These are phyloP conservation scores for Cebidichthys violaceus DNA, from an alignment of 2,113 vertebrate species.

Conservation along the genomic window DNA sequence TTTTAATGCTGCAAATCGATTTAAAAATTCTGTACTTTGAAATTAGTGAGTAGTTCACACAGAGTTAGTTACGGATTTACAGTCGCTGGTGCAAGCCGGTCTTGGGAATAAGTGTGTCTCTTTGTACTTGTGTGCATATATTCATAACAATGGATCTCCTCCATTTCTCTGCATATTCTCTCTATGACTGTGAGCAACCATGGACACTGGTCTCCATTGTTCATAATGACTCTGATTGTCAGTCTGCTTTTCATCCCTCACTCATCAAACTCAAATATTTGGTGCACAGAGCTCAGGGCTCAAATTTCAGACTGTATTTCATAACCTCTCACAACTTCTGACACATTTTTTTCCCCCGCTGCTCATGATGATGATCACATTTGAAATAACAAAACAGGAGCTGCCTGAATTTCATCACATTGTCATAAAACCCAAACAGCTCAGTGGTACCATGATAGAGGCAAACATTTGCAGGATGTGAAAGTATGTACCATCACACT, in stretches of 20 bases:
- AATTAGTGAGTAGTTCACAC: background rate
- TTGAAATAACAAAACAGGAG: background rate
- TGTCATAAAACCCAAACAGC: slow-evolving; percentile 49
- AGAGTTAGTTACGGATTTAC: background rate
- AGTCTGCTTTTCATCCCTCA: slow-evolving; percentile 37
- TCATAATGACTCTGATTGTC: slow-evolving; percentile 16
- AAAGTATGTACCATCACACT: background rate
- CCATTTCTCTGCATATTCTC: slow-evolving; percentile 5
- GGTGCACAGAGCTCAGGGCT: slow-evolving; percentile 20
- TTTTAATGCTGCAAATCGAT: background rate
- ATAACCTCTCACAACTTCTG: background rate
- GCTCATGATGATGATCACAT: background rate
- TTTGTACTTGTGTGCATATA: background rate
- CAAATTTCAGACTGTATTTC: slow-evolving; percentile 24
- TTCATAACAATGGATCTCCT: slow-evolving; percentile 8
- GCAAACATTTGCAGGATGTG: slow-evolving; percentile 2
- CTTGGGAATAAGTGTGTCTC: background rate
- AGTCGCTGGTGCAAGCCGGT: background rate
- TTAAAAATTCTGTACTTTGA: background rate
- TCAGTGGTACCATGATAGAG: slow-evolving; percentile 5
- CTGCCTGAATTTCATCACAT: slow-evolving; percentile 8
- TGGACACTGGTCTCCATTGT: slow-evolving; percentile 58
- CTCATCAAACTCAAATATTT: slow-evolving; percentile 54
- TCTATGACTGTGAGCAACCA: background rate
- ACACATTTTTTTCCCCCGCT: background rate